phyloP scores from a whole-genome alignment of 2,797 vertebrate genomes.

The Argya squamiceps region DNA sequence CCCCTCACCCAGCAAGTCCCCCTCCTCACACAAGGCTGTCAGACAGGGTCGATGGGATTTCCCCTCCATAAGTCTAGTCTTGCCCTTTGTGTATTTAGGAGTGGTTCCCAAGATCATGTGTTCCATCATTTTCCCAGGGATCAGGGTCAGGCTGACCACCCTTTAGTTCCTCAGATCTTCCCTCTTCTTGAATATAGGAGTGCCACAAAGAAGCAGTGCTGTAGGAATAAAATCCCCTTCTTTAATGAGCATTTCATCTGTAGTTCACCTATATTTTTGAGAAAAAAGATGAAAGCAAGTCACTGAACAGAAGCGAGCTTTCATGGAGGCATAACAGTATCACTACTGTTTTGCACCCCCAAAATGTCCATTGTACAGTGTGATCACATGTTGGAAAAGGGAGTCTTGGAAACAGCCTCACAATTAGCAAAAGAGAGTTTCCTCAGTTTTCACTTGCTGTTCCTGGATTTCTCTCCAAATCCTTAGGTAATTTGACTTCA shows the following conservation, averaged over 20 bases:
- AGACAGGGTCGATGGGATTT: neutral
- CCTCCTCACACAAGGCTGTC: neutral
- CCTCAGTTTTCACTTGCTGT: neutral
- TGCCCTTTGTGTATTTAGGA: neutral
- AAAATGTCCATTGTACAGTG: neutral
- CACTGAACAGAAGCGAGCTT: neutral
- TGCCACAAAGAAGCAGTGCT: neutral
- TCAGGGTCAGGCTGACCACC: neutral
- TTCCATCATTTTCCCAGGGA: neutral
- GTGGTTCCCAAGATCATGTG: neutral
- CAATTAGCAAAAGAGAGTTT: neutral
- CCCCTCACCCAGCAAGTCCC: neutral
- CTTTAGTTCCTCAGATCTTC: neutral
- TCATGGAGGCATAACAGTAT: neutral
- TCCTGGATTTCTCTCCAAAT: neutral
- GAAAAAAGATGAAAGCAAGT: neutral
- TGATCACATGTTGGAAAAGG: neutral
- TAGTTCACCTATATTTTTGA: neutral
- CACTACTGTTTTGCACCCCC: neutral
- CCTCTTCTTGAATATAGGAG: neutral
- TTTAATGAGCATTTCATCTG: neutral
- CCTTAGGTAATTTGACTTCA: neutral
- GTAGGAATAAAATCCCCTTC: neutral
- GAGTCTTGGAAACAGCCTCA: neutral
- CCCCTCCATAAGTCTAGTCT: neutral